Evolutionary conservation across 2,888 invertebrate genomes (phyloP), one percentile per base, ranked within the genome.

Genomic region (Hetaerina titia): DNA sequence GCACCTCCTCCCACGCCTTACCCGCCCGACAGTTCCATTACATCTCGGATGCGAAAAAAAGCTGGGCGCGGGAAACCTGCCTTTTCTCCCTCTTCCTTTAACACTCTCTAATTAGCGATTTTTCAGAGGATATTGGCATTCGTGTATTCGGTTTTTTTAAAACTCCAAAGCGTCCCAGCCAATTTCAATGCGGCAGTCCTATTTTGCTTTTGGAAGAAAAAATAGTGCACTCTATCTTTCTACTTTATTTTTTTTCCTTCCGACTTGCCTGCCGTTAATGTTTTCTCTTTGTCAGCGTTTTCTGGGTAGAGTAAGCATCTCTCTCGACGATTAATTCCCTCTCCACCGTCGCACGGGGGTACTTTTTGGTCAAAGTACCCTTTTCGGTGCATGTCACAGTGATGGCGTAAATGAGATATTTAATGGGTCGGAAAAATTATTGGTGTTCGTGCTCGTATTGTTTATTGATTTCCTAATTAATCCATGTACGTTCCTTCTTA

Each of bases 21-120:
- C 25, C 13, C 81, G 2, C 1, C 81, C 81, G 81, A 25, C 11
- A 81, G 81, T 81, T 81, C n/a, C 81, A 81, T 81, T 81, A 81
- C 81, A 13, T 81, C 81, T 81, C 81, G 31, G 81, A 11, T 69
- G 69, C 69, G 22, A 74, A 74, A 81, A 81, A 31, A 81, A 81
- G 11, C 81, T 22, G 81, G 81, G 11, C 31, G 25, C 81, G 7
- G 25, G 81, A 31, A 31, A 31, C 2, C 31, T 81, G n/a, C 81
- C 81, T 81, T 81, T 81, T 31, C 81, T 81, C 81, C 81, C 81
- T 31, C 81, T 81, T 31, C 81, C 81, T 81, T 81, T 81, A 31
- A 81, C 25, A 31, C 81, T 25, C 25, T 1, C n/a, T 31, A 81
- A 81, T 81, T 81, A 81, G 81, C 81, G 81, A 81, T 81, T 31